Conservation (phyloP, 2,797 vertebrate species). For the Sorex maritimensis region DNA sequence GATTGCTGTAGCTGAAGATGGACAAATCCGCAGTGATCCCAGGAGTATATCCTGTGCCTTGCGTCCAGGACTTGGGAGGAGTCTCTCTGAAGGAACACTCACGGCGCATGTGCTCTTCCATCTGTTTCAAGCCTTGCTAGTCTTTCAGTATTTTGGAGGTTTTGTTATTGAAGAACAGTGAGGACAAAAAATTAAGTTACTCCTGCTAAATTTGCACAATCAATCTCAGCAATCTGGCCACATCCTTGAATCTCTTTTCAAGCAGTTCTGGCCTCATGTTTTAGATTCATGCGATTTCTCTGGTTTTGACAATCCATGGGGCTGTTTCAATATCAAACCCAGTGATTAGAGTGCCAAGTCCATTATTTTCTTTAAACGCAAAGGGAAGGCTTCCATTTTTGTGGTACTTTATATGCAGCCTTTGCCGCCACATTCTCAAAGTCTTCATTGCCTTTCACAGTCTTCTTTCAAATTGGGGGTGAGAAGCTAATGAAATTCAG, state of each 20-base stretch:
- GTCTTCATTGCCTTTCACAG: conserved; percentile 78
- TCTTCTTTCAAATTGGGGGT: conserved; percentile 76
- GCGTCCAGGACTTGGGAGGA: conserved; percentile 31
- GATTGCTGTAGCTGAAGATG: neutral
- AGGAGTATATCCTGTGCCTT: neutral
- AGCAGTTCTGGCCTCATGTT: conserved; percentile 68
- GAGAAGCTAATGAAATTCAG: conserved; percentile 83
- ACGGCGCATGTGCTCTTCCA: conserved; percentile 61
- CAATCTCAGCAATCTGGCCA: conserved; percentile 61
- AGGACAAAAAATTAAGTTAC: conserved; percentile 73
- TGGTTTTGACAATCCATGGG: conserved; percentile 65
- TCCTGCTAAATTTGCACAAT: conserved; percentile 75
- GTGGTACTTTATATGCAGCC: conserved; percentile 72
- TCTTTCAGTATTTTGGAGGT: conserved; percentile 65
- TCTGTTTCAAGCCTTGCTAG: conserved; percentile 70
- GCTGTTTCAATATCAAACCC: conserved; percentile 74
- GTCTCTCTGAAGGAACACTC: conserved; percentile 47
- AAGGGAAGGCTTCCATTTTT: conserved; percentile 71
- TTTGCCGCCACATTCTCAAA: conserved; percentile 70
- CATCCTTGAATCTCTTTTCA: conserved; percentile 70
- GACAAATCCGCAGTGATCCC: conserved; percentile 13
- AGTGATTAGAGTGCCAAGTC: conserved; percentile 70
- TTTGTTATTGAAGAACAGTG: conserved; percentile 65
- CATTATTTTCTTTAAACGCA: conserved; percentile 80
- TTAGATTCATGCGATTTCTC: conserved; percentile 66